These are phyloP conservation scores for Umimayanthus chanpuru DNA, from an alignment of 92 coral and sea anemone species.

Conservation along the genomic window DNA sequence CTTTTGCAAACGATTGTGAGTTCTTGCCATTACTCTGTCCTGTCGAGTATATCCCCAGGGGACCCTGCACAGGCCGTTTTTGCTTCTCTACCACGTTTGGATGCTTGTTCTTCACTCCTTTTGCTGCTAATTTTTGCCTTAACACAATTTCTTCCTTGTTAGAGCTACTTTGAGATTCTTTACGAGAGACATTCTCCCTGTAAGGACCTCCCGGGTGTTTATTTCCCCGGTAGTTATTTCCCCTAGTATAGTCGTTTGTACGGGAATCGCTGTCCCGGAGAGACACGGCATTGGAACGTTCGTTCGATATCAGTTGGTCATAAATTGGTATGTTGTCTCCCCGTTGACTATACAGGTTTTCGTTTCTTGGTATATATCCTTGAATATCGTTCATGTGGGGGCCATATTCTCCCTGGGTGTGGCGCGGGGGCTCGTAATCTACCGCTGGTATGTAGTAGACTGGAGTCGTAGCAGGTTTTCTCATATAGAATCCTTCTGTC, in stretches of 20 bases:
- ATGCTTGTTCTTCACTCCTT: not conserved
- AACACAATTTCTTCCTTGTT: not conserved
- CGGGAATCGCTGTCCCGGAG: constrained; percentile 4
- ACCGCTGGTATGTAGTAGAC: constrained; percentile 23
- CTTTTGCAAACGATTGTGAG: not conserved
- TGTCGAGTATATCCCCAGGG: not conserved
- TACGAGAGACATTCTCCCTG: not conserved
- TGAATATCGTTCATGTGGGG: not conserved
- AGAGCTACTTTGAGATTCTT: not conserved
- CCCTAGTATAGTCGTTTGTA: not conserved
- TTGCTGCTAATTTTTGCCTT: constrained; percentile 25
- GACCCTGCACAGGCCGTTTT: not conserved
- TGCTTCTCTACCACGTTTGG: not conserved
- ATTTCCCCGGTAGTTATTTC: not conserved
- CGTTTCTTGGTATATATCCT: not conserved
- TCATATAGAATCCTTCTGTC: constrained; percentile 32
- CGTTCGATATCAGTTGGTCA: not conserved
- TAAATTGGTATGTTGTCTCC: not conserved
- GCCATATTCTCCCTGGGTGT: not conserved
- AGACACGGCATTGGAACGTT: not conserved
- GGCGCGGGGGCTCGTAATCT: constrained; percentile 28
- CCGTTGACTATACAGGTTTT: not conserved
- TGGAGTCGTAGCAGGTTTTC: not conserved
- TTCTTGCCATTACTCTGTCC: not conserved
- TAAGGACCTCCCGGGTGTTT: not conserved